Percentiles rank a stretch among this genome's conserved stretches.
These are phyloP conservation scores for Drosophila equinoxialis DNA, from an alignment of 1,140 invertebrate species.

Conservation along the genomic window DNA sequence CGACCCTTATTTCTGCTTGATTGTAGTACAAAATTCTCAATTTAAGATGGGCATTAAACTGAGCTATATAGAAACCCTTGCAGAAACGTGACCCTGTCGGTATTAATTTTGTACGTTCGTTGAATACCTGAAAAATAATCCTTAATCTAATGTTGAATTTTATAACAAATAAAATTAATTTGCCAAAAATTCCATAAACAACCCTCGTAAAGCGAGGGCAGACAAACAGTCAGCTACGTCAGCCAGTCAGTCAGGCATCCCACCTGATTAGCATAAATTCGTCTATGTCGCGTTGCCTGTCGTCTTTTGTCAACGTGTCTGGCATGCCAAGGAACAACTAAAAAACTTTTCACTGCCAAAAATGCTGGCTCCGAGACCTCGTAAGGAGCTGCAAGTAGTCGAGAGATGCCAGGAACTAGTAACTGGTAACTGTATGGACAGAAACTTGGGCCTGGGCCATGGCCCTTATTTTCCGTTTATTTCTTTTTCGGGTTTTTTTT, in stretches of 20 bases:
- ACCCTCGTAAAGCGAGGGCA: slow-evolving; percentile 43
- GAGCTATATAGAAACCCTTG: neutral
- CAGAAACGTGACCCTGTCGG: neutral
- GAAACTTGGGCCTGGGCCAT: slow-evolving; percentile 35
- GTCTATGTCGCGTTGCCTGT: slow-evolving; percentile 73
- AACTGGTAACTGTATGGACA: slow-evolving; percentile 25
- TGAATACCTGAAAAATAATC: neutral
- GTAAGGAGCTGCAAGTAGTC: neutral
- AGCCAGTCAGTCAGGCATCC: slow-evolving; percentile 52
- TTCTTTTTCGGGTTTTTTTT: neutral
- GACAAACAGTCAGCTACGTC: neutral
- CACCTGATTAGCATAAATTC: slow-evolving; percentile 79
- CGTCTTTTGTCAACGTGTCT: slow-evolving; percentile 81
- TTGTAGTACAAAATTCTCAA: neutral
- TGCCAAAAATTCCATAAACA: slow-evolving; percentile 47
- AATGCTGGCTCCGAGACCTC: slow-evolving; percentile 29
- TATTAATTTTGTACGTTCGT: neutral
- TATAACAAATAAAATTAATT: slow-evolving; percentile 60
- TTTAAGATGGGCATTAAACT: neutral
- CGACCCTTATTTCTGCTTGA: neutral
- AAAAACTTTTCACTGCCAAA: slow-evolving; percentile 61
- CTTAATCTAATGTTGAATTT: slow-evolving; percentile 44
- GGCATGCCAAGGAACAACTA: slow-evolving; percentile 64
- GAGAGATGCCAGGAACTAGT: no score
- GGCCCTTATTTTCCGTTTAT: slow-evolving; percentile 24